A percentile compares a stretch with the other conserved stretches of the same genome.
Evolutionary conservation across 2,888 invertebrate genomes (phyloP).

Genomic region (Tenthredo livida): DNA sequence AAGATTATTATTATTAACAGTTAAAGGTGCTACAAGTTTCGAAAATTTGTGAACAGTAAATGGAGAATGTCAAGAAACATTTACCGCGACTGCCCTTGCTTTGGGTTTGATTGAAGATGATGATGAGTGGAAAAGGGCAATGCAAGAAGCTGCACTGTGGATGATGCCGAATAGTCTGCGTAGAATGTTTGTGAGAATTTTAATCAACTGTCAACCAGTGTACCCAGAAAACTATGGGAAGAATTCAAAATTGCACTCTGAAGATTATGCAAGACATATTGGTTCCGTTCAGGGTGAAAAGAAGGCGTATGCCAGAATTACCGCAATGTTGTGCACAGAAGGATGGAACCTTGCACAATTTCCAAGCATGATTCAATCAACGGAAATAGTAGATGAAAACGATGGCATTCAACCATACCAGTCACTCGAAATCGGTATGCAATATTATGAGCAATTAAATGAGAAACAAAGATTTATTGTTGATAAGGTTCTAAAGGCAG

Average conservation of each 20-base stretch:
- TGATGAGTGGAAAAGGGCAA: constrained; percentile 61
- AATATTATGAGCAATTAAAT: no score
- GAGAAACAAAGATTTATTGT: no score
- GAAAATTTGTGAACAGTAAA: no score
- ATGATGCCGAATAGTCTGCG: constrained; percentile 65
- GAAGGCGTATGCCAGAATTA: no score
- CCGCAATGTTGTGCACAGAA: neutral
- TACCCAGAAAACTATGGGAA: constrained; percentile 51
- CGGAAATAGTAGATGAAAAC: no score
- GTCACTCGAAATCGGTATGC: no score
- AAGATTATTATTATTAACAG: constrained; percentile 61
- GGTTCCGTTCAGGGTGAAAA: no score
- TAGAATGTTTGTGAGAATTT: constrained; percentile 63
- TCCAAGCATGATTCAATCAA: no score
- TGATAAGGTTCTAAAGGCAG: no score
- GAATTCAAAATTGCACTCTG: constrained; percentile 50
- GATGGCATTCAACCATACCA: no score
- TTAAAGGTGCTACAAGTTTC: constrained; percentile 57
- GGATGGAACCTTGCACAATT: no score
- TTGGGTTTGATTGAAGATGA: constrained; percentile 66
- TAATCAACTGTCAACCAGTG: constrained; percentile 57
- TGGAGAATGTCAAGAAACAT: no score
- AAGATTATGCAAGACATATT: constrained; percentile 29
- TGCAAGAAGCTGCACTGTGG: constrained; percentile 63
- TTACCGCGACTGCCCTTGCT: neutral